These are phyloP conservation scores for Hemicrepidius hirtus DNA, from an alignment of 2,888 invertebrate species.

Conservation along the genomic window DNA sequence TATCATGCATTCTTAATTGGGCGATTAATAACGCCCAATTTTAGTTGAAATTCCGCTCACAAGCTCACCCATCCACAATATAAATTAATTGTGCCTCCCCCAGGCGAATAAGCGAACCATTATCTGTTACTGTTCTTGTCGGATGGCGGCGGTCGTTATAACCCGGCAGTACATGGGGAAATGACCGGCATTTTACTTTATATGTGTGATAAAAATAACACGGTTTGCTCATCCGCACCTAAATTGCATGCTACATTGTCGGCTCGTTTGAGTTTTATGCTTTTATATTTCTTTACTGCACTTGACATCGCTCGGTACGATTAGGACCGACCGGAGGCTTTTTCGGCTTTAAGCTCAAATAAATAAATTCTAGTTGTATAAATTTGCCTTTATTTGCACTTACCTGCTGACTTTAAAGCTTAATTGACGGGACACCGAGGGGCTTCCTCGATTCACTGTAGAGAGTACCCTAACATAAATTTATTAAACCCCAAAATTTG, in stretches of 20 bases:
- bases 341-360: constrained; percentile 27
- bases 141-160: constrained; percentile 51
- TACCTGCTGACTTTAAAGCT: constrained; percentile 27
- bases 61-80: constrained; percentile 46
- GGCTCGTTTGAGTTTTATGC: constrained; percentile 53
- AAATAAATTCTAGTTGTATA: constrained; percentile 31
- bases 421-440: constrained; percentile 21
- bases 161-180: constrained; percentile 53
- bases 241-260: constrained; percentile 56
- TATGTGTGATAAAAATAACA: constrained; percentile 58
- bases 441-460: background rate
- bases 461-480: constrained; percentile 21
- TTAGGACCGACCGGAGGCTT: background rate
- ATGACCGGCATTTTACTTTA: constrained; percentile 55
- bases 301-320: constrained; percentile 23
- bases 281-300: constrained; percentile 47
- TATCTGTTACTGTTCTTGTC: constrained; percentile 54
- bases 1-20: constrained; percentile 33
- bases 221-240: constrained; percentile 54
- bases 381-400: constrained; percentile 30
- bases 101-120: constrained; percentile 54
- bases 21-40: constrained; percentile 40
- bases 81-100: constrained; percentile 55
- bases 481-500: constrained; percentile 34
- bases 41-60: constrained; percentile 43